Conservation (phyloP, 2,113 vertebrate species). For the Phalacrocorax pelagicus region DNA sequence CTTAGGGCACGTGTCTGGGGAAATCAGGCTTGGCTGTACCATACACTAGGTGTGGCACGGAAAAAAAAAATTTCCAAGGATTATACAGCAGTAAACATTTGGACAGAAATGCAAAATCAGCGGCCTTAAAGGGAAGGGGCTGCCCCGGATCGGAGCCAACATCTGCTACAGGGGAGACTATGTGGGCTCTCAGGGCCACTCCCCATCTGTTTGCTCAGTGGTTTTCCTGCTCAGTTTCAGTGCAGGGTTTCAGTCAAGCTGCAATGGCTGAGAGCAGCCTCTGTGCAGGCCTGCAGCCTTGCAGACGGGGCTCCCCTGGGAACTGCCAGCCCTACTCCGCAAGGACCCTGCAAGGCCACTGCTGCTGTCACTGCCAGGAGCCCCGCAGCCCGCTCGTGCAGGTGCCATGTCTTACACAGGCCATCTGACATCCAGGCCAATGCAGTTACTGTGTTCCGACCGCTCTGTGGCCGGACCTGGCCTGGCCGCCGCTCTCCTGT, state of each 20-base stretch:
- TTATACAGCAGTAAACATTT: not conserved
- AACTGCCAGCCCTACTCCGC: not conserved
- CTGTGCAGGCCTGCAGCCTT: accelerated
- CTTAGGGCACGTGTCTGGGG: not conserved
- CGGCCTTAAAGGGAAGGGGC: not conserved
- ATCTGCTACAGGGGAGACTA: not conserved
- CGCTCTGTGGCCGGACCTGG: not conserved
- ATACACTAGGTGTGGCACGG: not conserved
- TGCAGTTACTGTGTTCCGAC: not conserved
- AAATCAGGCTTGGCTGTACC: not conserved
- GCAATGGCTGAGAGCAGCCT: not conserved
- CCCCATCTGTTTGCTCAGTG: not conserved
- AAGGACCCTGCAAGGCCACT: no score
- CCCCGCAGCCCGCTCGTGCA: not conserved
- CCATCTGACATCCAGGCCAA: not conserved
- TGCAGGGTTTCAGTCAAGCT: not conserved
- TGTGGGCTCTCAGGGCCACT: not conserved
- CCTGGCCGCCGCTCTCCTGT: not conserved
- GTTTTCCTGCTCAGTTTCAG: not conserved
- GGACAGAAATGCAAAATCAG: not conserved
- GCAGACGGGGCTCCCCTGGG: not conserved
- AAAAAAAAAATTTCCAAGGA: no score
- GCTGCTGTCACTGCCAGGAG: not conserved
- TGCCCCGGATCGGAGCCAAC: not conserved
- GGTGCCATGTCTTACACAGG: accelerated